phyloP scores from a whole-genome alignment of 1,140 invertebrate genomes.

The Laupala kohalensis region DNA sequence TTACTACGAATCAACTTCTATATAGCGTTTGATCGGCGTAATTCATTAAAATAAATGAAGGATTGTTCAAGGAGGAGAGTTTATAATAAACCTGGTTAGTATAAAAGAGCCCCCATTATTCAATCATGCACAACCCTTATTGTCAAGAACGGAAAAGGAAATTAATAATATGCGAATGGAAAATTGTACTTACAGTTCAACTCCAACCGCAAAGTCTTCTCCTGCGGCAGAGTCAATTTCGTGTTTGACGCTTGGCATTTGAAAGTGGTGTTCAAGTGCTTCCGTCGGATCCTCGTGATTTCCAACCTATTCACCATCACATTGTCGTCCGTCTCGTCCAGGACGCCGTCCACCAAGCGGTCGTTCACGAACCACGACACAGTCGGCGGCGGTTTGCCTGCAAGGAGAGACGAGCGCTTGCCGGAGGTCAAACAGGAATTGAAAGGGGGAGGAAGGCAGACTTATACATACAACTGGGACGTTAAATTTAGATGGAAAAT shows the following conservation, averaged over 20 bases:
- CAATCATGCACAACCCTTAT: too few relatives aligned
- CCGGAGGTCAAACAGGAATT: too few relatives aligned
- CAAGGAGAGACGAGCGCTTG: constrained; percentile 17
- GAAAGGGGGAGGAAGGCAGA: too few relatives aligned
- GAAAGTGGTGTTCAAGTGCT: constrained; percentile 66
- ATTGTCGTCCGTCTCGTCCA: constrained; percentile 45
- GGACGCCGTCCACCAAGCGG: constrained; percentile 36
- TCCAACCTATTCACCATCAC: constrained; percentile 56
- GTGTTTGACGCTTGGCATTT: constrained; percentile 78
- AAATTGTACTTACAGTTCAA: constrained; percentile 57
- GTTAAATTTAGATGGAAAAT: too few relatives aligned
- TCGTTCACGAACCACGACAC: constrained; percentile 66
- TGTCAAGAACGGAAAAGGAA: too few relatives aligned
- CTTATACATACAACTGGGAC: too few relatives aligned
- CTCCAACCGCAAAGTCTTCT: constrained; percentile 62
- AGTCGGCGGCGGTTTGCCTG: constrained; percentile 66
- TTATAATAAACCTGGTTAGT: too few relatives aligned
- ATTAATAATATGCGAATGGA: neutral
- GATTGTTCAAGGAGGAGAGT: too few relatives aligned
- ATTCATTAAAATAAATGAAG: too few relatives aligned
- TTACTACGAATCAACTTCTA: too few relatives aligned
- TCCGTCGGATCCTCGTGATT: constrained; percentile 51
- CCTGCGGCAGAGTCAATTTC: constrained; percentile 62
- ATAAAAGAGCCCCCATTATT: too few relatives aligned
- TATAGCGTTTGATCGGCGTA: too few relatives aligned